phyloP scores from a whole-genome alignment of 2,797 vertebrate species.

The Austrolebias charrua region DNA sequence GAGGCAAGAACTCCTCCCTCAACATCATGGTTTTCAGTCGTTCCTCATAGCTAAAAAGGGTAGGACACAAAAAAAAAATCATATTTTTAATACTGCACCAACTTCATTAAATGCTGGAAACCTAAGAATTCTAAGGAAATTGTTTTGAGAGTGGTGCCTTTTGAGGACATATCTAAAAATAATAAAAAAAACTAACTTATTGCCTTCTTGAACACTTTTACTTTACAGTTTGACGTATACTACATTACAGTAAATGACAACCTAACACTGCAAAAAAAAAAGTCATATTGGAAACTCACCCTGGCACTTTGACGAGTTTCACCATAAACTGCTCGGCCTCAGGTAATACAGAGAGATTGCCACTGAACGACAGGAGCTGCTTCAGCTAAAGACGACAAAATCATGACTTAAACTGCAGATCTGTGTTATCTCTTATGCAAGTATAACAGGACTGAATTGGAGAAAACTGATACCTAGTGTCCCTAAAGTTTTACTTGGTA shows the following conservation, averaged over 20 bases:
- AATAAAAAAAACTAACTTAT: too few relatives aligned
- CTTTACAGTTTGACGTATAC: neutral
- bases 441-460: neutral
- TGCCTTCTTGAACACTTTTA: too few relatives aligned
- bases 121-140: neutral
- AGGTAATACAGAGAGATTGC: conserved; percentile 68
- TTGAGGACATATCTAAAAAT: neutral
- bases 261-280: neutral
- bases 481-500: neutral
- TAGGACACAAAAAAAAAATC: conserved; percentile 13
- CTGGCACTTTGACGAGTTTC: conserved; percentile 78
- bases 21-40: conserved; percentile 80
- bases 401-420: neutral
- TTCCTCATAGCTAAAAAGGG: conserved; percentile 74
- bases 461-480: too few relatives aligned
- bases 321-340: conserved; percentile 84
- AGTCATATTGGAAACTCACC: conserved; percentile 64
- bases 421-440: neutral
- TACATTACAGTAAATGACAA: neutral
- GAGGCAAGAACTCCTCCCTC: conserved; percentile 84
- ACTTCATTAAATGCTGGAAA: neutral
- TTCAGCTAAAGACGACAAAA: conserved; percentile 69
- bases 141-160: neutral
- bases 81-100: neutral
- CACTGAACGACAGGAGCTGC: conserved; percentile 74